Evolutionary conservation across 2,797 vertebrate genomes (phyloP), one percentile per base, ranked within the genome.

Genomic region (Myotis daubentonii): DNA sequence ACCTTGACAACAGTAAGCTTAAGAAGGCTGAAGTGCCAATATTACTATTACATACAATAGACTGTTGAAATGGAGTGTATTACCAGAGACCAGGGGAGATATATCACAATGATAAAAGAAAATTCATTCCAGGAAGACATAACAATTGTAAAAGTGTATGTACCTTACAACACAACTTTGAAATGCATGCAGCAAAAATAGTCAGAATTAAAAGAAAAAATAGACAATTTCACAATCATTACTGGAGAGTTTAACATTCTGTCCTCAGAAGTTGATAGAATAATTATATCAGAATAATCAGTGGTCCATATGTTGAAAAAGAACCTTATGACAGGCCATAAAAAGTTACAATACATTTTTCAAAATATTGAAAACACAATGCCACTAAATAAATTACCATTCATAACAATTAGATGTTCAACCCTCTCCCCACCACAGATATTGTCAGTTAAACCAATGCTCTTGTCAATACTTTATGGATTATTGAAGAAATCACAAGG

Each of bases 401-500:
- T 47, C 65, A 25, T 66, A 90, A 23, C 10, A 87, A 49, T 60
- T 75, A 84, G 17, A 49, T 75, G 49, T 17, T 91, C 33, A 49
- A 5, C 17, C 28, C 28, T 41, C 41, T 25, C 19, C 1, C 28
- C 62, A 76, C 30, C 62, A 16, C 15, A n/a, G 19, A n/a, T 68
- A 83, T 66, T 94, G 19, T 3, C 53, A 79, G 55, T 60, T 55
- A 53, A 90, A 87, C 28, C 5, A 53, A 19, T 80, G 1, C 8
- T 83, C 19, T 90, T 57, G 5, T 81, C 62, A 94, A 44, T 62
- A 76, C 41, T 68, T 89, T 33, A 47, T 36, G n/a, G 53, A 87
- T 78, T 87, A 83, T 83, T 83, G 30, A 53, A 87, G 23, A 80
- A 91, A 91, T 79, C 19, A 71, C 41, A 62, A 89, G 15, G 25